Evolutionary conservation across 2,888 invertebrate genomes (phyloP).

Genomic region (Tricholauxania praeusta): DNA sequence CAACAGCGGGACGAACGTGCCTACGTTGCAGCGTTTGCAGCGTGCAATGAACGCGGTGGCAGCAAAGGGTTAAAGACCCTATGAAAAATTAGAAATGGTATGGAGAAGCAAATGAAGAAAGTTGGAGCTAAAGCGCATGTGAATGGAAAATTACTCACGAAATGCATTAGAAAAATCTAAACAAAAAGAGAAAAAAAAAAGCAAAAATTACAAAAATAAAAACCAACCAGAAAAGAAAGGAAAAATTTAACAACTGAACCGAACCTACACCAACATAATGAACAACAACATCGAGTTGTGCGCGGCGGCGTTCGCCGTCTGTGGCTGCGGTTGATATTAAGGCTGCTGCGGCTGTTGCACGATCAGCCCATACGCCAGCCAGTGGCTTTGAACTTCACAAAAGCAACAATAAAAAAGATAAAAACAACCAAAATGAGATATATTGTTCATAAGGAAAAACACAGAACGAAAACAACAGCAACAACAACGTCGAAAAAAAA

Average conservation of each 20-base stretch:
- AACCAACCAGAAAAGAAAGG: neutral
- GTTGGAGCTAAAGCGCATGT: neutral
- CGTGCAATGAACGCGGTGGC: slow-evolving; percentile 54
- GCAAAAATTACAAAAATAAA: neutral
- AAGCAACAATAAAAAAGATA: slow-evolving; percentile 3
- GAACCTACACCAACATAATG: slow-evolving; percentile 32
- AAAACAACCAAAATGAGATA: slow-evolving; percentile 9
- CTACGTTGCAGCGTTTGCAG: slow-evolving; percentile 37
- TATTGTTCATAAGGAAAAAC: slow-evolving; percentile 16
- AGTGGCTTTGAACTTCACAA: slow-evolving; percentile 36
- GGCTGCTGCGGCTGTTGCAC: slow-evolving; percentile 19
- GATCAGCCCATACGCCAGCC: slow-evolving; percentile 22
- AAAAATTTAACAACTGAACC: slow-evolving; percentile 8
- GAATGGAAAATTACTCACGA: slow-evolving; percentile 33
- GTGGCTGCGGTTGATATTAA: neutral
- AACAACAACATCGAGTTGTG: slow-evolving; percentile 3
- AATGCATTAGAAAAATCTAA: slow-evolving; percentile 27
- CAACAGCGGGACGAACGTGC: slow-evolving; percentile 25
- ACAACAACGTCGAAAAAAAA: neutral
- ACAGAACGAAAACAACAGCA: slow-evolving; percentile 4
- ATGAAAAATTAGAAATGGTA: slow-evolving; percentile 19
- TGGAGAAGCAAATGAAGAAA: neutral
- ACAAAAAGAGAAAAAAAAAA: neutral
- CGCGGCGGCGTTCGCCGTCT: neutral
- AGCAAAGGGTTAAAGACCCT: slow-evolving; percentile 64